These are phyloP conservation scores for Drosophila mayri DNA, from an alignment of 1,140 invertebrate genomes.

Conservation along the genomic window DNA sequence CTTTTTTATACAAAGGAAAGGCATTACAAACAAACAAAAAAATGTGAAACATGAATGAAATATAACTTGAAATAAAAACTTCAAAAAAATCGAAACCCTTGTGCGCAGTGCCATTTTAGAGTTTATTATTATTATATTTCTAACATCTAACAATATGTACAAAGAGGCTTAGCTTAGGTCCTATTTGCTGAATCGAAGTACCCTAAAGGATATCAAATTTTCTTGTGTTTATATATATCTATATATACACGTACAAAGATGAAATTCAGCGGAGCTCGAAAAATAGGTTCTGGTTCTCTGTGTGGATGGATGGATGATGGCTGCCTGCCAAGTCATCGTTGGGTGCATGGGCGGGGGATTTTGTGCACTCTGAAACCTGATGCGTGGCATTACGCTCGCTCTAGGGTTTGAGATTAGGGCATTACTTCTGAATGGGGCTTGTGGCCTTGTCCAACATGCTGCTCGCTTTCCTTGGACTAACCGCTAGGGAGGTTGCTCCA, in stretches of 20 bases:
- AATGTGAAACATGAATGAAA: constrained; percentile 84
- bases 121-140: constrained; percentile 66
- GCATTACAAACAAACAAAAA: constrained; percentile 66
- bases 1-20: constrained; percentile 83
- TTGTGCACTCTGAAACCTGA: constrained; percentile 61
- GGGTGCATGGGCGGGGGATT: constrained; percentile 2
- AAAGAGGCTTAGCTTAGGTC: constrained; percentile 50
- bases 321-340: constrained; percentile 11
- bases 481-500: constrained; percentile 1
- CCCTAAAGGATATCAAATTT: constrained; percentile 55
- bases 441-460: constrained; percentile 36
- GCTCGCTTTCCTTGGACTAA: constrained; percentile 34
- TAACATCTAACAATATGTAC: constrained; percentile 68
- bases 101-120: constrained; percentile 23
- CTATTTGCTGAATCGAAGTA: constrained; percentile 20
- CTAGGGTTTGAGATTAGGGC: neutral
- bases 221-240: constrained; percentile 23
- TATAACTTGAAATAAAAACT: constrained; percentile 83
- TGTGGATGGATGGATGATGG: constrained; percentile 8
- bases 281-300: constrained; percentile 35
- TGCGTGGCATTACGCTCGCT: constrained; percentile 3
- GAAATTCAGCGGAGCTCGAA: constrained; percentile 48
- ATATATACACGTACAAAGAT: constrained; percentile 42
- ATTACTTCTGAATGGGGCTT: constrained; percentile 47
- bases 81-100: constrained; percentile 66